Evolutionary conservation across 2,113 vertebrate genomes (phyloP).

Genomic region (Sinocyclocheilus maitianheensis): DNA sequence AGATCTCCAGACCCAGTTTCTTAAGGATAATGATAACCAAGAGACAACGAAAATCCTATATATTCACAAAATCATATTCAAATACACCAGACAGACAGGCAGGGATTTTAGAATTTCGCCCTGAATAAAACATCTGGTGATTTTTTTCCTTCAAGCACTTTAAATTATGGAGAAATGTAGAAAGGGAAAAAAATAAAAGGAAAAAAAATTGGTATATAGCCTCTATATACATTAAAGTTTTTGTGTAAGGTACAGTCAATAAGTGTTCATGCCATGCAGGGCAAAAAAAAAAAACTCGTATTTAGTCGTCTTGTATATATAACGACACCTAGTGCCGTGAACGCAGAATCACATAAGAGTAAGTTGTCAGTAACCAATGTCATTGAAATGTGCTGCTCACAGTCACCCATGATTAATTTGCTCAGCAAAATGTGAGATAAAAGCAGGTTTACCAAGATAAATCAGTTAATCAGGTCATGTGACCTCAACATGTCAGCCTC

Average conservation of each 20-base stretch:
- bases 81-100: not conserved
- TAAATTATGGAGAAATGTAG: not conserved
- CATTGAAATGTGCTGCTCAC: no score
- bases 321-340: no score
- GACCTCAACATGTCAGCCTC: no score
- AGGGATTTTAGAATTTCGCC: not conserved
- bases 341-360: not conserved
- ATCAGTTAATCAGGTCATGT: no score
- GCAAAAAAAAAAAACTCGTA: not conserved
- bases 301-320: not conserved
- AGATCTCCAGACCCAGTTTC: not conserved
- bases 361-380: not conserved
- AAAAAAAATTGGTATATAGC: not conserved
- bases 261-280: no score
- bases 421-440: no score
- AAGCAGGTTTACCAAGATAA: no score
- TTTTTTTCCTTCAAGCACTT: not conserved
- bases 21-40: not conserved
- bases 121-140: not conserved
- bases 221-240: not conserved
- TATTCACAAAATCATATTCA: not conserved
- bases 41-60: not conserved
- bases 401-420: no score
- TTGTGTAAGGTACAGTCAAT: no score
- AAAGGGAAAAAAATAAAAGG: not conserved